Evolutionary conservation across 2,888 invertebrate species (phyloP).

Genomic region (Lathronympha strigana): DNA sequence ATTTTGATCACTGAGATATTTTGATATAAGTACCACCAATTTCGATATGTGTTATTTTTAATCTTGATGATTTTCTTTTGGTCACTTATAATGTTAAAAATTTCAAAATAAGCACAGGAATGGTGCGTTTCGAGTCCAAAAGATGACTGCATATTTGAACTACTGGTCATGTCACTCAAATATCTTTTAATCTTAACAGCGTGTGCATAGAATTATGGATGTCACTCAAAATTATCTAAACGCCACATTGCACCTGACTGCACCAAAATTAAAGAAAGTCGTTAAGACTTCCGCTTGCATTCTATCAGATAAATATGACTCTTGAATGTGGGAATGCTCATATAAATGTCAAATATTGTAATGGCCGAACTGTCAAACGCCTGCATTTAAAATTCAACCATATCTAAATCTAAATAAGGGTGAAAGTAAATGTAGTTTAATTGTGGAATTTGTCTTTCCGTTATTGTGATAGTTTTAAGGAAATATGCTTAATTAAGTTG

Average conservation of each 20-base stretch:
- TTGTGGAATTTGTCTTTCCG: not conserved
- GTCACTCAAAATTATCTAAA: not conserved
- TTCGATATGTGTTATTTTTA: no score
- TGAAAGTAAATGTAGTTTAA: not conserved
- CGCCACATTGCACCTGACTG: conserved; percentile 11
- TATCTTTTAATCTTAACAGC: no score
- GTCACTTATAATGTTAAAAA: no score
- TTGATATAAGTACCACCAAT: no score
- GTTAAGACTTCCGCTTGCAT: conserved; percentile 11
- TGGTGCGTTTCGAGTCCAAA: no score
- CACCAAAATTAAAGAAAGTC: conserved; percentile 20
- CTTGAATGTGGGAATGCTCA: conserved; percentile 22
- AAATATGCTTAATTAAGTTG: conserved; percentile 24
- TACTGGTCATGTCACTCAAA: no score
- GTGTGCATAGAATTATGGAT: no score
- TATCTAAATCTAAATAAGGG: not conserved
- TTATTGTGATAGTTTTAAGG: not conserved
- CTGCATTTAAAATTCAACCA: not conserved
- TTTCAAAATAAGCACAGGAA: no score
- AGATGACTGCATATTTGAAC: no score
- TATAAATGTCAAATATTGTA: conserved; percentile 2
- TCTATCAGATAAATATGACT: conserved; percentile 9
- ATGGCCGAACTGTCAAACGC: not conserved
- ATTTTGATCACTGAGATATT: no score
- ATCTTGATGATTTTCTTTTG: no score